Evolutionary conservation across 1,140 invertebrate species (phyloP), one percentile per base, ranked within the genome.

Genomic region (Hetaerina americana): DNA sequence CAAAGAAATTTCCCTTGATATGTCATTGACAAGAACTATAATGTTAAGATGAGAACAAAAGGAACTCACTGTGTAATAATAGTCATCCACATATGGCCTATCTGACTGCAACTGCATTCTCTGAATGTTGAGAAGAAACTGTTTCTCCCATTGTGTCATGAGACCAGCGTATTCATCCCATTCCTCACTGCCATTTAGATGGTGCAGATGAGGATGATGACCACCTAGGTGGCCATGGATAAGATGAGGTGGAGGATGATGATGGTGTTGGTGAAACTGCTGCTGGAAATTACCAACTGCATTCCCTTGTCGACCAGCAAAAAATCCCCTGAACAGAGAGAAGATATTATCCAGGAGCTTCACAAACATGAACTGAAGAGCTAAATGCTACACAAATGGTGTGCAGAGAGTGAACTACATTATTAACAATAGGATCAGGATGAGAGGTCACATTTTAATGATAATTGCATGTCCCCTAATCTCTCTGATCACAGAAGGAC

Each of bases 81-180:
- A 94, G 78, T 94, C 92, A 76, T 93, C 91, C 75, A 92, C 87
- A 77, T 93, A 93, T 0, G 92, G 92, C 31, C 91, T 92, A 67
- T 90, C 91, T 0, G 92, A 92, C 75, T 92, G 91, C 0, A 97
- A 82, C 79, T 96, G 94, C 72, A 95, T 80, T 75, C 95, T 82
- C 80, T 97, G 95, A 77, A 97, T 96, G 78, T 95, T 95, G 68
- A 94, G 88, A 0, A 97, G 83, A 93, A 94, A 96, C 73, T 95
- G 93, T 78, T 96, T 97, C 77, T 97, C 95, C 57, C 89, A 85
- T 73, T 87, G 86, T 49, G 91, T 94, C 95, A 98, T 97, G 1
- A 97, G 81, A 26, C 93, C 94, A 5, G 90, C 89, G 79, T 95
- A 95, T 10, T 57, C 40, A 57, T 57, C 40, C 40, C 40, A 57